Conservation (phyloP, 2,797 vertebrate genomes). For the Muscicapa striata region DNA sequence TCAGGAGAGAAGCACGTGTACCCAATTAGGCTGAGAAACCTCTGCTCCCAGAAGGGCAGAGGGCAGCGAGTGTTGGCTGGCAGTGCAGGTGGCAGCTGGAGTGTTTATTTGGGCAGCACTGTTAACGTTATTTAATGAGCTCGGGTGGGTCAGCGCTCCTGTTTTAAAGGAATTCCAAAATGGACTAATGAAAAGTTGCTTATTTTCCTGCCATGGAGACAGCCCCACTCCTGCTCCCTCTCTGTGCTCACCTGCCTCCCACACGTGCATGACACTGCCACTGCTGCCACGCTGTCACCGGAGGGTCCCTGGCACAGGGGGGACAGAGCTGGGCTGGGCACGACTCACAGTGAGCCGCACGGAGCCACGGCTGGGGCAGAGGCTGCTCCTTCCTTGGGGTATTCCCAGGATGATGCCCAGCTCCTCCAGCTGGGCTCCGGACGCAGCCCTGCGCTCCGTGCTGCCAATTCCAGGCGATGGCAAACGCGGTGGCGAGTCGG, state of each 20-base stretch:
- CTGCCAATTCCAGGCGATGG: fast-evolving
- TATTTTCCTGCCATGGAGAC: background rate
- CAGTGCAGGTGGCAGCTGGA: background rate
- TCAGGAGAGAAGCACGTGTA: background rate
- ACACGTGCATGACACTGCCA: background rate
- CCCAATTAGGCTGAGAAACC: background rate
- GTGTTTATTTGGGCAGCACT: slow-evolving; percentile 4
- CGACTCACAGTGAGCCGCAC: fast-evolving
- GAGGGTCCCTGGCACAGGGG: background rate
- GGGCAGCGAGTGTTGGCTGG: background rate
- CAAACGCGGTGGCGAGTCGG: fast-evolving
- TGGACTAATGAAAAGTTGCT: background rate
- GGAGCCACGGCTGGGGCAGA: fast-evolving
- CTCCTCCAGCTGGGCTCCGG: fast-evolving
- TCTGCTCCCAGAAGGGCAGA: background rate
- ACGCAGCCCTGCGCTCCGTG: background rate
- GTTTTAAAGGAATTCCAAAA: background rate
- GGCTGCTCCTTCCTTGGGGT: fast-evolving
- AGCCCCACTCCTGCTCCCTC: background rate
- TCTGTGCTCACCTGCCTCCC: background rate
- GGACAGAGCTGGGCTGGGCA: background rate
- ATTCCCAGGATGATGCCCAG: background rate
- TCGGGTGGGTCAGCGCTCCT: background rate
- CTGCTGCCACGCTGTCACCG: fast-evolving
- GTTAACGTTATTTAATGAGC: background rate